Percentiles rank a stretch among this genome's conserved stretches.
Evolutionary conservation across 2,113 vertebrate species (phyloP).

Genomic region (Phodopus roborovskii): DNA sequence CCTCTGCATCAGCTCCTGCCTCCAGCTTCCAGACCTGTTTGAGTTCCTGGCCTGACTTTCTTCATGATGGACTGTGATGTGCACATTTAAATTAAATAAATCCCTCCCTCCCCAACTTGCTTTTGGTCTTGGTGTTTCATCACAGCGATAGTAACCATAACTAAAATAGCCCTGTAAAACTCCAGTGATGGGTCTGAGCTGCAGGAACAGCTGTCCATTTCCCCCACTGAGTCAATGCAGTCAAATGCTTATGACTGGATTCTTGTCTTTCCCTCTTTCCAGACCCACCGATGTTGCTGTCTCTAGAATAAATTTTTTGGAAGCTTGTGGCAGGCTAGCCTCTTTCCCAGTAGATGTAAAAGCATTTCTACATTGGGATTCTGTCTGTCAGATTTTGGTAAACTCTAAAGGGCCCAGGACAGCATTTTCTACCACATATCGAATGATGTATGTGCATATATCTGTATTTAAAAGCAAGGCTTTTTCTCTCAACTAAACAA

Average conservation of each 20-base stretch:
- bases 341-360: background rate
- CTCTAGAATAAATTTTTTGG: background rate
- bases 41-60: background rate
- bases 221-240: background rate
- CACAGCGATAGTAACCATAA: background rate
- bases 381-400: background rate
- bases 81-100: background rate
- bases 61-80: background rate
- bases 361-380: background rate
- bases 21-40: background rate
- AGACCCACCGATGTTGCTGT: background rate
- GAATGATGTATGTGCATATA: background rate
- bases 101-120: background rate
- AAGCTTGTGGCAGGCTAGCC: background rate
- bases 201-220: accelerated
- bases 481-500: conserved; percentile 15
- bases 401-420: background rate
- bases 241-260: background rate
- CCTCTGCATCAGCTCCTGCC: background rate
- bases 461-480: background rate
- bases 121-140: background rate
- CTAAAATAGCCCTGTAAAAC: background rate
- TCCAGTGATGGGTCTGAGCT: background rate
- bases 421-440: background rate
- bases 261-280: background rate